These are phyloP conservation scores for Eumaeus atala DNA, from an alignment of 1,140 invertebrate species.

Conservation along the genomic window DNA sequence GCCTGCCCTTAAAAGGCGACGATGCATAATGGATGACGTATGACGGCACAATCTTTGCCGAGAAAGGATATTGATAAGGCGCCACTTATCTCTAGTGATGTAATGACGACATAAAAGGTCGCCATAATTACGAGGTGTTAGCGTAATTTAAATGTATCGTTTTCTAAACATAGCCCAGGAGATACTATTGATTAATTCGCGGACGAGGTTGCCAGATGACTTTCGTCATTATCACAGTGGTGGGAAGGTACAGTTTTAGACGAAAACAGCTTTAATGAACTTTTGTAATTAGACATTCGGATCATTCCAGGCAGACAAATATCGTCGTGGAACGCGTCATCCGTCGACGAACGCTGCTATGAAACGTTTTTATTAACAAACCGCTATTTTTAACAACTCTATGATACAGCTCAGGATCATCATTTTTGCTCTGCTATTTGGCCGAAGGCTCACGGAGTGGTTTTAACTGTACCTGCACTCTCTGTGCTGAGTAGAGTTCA, in stretches of 20 bases:
- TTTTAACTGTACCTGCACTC: too few relatives aligned
- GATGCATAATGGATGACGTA: slow-evolving; percentile 27
- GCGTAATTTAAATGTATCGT: slow-evolving; percentile 33
- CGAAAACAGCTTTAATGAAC: too few relatives aligned
- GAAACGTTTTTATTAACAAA: too few relatives aligned
- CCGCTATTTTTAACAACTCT: too few relatives aligned
- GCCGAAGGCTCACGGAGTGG: too few relatives aligned
- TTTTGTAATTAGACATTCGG: too few relatives aligned
- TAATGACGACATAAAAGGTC: slow-evolving; percentile 43
- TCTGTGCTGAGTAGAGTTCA: too few relatives aligned
- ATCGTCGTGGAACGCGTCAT: too few relatives aligned
- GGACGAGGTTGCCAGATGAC: neutral
- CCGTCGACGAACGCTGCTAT: too few relatives aligned
- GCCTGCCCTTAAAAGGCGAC: slow-evolving; percentile 22
- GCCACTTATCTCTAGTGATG: slow-evolving; percentile 43
- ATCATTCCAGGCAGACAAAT: too few relatives aligned
- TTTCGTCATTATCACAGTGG: neutral
- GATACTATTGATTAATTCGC: slow-evolving; percentile 5
- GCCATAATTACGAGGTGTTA: slow-evolving; percentile 28
- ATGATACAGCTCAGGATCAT: too few relatives aligned
- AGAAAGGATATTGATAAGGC: slow-evolving; percentile 41
- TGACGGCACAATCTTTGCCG: slow-evolving; percentile 38
- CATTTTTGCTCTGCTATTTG: too few relatives aligned
- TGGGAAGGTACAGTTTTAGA: neutral
- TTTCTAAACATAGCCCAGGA: slow-evolving; percentile 14